Evolutionary conservation across 1,140 invertebrate species (phyloP).

Genomic region (Venturia canescens): DNA sequence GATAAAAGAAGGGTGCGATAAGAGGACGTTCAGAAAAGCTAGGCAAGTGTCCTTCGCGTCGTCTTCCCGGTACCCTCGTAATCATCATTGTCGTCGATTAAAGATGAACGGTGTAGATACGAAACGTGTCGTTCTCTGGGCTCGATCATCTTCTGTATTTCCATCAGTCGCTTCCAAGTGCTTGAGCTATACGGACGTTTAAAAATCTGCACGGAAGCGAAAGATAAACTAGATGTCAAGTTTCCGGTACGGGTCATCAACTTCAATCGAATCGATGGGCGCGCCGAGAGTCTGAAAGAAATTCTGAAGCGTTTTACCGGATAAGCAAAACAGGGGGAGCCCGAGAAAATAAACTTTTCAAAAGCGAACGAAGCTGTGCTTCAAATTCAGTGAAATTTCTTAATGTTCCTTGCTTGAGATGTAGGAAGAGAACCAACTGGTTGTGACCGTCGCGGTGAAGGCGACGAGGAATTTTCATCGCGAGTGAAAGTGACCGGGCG

Average conservation of each 20-base stretch:
- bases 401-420: not conserved
- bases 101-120: conserved; percentile 34
- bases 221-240: not conserved
- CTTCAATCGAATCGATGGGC: not conserved
- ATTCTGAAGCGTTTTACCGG: no score
- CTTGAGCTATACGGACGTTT: not conserved
- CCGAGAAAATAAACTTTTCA: not conserved
- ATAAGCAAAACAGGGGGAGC: no score
- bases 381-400: not conserved
- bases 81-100: conserved; percentile 14
- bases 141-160: conserved; percentile 12
- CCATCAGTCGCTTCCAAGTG: conserved; percentile 7
- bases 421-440: conserved; percentile 14
- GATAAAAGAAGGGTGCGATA: not conserved
- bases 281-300: no score
- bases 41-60: not conserved
- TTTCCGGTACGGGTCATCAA: not conserved
- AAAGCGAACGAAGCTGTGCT: not conserved
- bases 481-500: conserved; percentile 3
- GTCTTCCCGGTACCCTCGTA: not conserved
- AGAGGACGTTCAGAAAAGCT: not conserved
- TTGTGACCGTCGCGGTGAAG: not conserved
- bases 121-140: conserved; percentile 23
- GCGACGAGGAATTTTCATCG: not conserved
- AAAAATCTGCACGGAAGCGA: not conserved